Conservation (phyloP, 2,113 vertebrate species). For the Sisor rabdophorus region DNA sequence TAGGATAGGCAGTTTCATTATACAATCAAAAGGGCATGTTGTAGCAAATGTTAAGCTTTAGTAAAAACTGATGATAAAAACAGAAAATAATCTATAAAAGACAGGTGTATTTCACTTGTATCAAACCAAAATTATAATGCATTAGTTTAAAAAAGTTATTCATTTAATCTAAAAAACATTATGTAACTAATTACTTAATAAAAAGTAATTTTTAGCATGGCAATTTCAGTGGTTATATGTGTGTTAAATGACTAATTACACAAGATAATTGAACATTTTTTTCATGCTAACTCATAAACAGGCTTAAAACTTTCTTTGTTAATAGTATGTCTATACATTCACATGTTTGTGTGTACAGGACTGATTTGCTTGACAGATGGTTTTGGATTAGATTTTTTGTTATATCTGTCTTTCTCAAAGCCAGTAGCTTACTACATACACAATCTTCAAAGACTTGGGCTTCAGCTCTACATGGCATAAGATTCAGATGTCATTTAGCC, state of each 20-base stretch:
- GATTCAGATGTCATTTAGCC: constrained; percentile 55
- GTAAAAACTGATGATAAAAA: constrained; percentile 17
- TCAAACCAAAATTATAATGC: not conserved
- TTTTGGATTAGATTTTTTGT: constrained; percentile 59
- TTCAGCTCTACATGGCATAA: constrained; percentile 63
- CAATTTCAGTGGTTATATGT: not conserved
- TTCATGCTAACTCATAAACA: not conserved
- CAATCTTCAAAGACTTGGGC: constrained; percentile 54
- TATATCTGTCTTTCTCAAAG: constrained; percentile 61
- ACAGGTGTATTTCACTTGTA: not conserved
- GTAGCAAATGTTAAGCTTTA: constrained; percentile 5
- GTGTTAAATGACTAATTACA: not conserved
- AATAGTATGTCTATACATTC: not conserved
- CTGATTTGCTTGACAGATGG: constrained; percentile 53
- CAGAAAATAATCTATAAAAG: not conserved
- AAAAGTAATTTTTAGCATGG: not conserved
- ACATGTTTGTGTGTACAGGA: constrained; percentile 19
- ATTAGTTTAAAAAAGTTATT: not conserved
- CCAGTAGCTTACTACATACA: constrained; percentile 51
- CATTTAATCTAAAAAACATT: too few species aligned
- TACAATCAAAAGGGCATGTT: constrained; percentile 21
- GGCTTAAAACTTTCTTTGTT: constrained; percentile 1
- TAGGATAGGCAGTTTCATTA: constrained; percentile 43
- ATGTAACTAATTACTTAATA: too few species aligned
- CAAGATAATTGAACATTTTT: not conserved